phyloP scores from a whole-genome alignment of 2,888 invertebrate genomes.

The Oscheius sp. region DNA sequence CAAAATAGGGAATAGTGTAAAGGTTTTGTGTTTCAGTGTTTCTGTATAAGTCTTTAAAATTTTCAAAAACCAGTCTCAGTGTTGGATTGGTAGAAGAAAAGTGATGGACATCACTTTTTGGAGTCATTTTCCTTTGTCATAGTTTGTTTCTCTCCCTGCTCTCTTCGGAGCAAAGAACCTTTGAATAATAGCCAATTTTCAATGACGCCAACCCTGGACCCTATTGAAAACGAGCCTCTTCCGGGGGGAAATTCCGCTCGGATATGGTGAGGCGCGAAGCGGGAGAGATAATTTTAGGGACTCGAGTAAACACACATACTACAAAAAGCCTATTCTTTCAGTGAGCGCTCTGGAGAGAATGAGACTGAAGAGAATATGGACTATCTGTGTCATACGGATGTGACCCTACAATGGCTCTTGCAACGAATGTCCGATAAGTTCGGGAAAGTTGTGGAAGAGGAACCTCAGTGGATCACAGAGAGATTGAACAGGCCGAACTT shows the following conservation, averaged over 20 bases:
- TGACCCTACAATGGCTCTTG: conserved; percentile 67
- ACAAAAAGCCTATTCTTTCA: conserved; percentile 29
- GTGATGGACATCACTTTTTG: too few species aligned
- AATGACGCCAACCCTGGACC: too few species aligned
- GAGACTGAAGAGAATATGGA: conserved; percentile 44
- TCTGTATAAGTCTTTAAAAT: too few species aligned
- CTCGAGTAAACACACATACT: neutral
- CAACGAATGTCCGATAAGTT: conserved; percentile 62
- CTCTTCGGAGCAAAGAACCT: too few species aligned
- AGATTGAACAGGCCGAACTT: conserved; percentile 59
- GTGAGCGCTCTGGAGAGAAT: conserved; percentile 46
- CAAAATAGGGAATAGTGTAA: too few species aligned
- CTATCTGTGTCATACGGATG: conserved; percentile 61
- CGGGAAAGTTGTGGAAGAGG: conserved; percentile 51
- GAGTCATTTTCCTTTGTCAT: too few species aligned
- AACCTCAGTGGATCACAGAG: conserved; percentile 70
- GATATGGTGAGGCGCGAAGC: neutral
- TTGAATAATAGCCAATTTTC: too few species aligned
- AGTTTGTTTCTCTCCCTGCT: too few species aligned
- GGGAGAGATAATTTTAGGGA: neutral
- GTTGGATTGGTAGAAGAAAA: too few species aligned
- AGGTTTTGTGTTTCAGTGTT: too few species aligned
- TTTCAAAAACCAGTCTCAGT: too few species aligned
- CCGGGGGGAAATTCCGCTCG: neutral
- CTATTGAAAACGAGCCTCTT: too few species aligned